A percentile compares a stretch with the other conserved stretches of the same genome.
phyloP scores from a whole-genome alignment of 2,113 vertebrate species.

The Amblyopsis rosae region DNA sequence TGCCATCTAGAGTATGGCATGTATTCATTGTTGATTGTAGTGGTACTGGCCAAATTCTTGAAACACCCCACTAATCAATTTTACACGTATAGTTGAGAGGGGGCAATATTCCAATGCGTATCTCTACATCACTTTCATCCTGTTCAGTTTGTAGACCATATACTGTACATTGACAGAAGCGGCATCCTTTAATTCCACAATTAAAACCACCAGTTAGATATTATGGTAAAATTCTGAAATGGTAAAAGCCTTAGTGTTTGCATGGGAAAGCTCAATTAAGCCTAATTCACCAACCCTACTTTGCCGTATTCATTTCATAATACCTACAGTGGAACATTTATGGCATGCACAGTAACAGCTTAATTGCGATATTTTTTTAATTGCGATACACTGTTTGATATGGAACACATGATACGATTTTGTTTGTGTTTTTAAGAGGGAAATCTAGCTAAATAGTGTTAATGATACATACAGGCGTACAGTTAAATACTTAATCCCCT shows the following conservation, averaged over 20 bases:
- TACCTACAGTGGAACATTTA: neutral
- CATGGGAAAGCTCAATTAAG: neutral
- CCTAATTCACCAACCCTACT: neutral
- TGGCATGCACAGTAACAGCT: neutral
- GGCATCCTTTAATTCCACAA: neutral
- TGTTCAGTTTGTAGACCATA: neutral
- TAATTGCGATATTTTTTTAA: neutral
- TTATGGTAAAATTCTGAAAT: too few species aligned
- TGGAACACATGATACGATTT: conserved; percentile 26
- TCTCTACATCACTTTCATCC: too few species aligned
- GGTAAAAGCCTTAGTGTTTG: neutral
- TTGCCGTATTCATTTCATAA: neutral
- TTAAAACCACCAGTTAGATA: neutral
- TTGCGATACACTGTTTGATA: conserved; percentile 7
- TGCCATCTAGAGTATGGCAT: neutral
- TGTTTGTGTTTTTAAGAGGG: conserved; percentile 22
- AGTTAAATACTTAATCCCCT: conserved; percentile 63
- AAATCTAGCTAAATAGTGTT: conserved; percentile 46
- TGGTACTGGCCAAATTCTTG: too few species aligned
- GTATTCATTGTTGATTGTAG: neutral
- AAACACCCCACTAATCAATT: too few species aligned
- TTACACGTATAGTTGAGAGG: too few species aligned
- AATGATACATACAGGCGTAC: conserved; percentile 40
- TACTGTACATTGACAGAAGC: neutral
- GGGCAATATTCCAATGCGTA: too few species aligned